phyloP scores from a whole-genome alignment of 2,888 invertebrate genomes.

The Cryptosula pallasiana region DNA sequence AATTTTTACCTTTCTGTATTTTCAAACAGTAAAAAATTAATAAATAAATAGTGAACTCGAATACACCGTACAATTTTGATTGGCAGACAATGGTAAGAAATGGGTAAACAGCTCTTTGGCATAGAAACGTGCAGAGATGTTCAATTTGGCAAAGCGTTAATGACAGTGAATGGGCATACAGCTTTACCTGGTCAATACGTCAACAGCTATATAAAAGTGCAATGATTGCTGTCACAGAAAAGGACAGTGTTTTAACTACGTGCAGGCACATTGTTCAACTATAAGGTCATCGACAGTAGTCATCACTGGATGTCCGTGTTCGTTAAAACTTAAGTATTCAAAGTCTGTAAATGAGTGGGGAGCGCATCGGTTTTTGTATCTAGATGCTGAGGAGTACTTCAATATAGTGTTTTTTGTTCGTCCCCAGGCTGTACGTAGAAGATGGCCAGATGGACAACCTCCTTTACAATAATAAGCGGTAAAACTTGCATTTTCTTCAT shows the following conservation, averaged over 20 bases:
- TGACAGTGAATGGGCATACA: no score
- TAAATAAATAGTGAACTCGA: background rate
- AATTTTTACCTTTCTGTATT: background rate
- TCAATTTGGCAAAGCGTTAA: background rate
- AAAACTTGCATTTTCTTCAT: background rate
- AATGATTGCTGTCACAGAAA: no score
- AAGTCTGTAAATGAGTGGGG: background rate
- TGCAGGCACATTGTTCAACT: background rate
- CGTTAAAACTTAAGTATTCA: background rate
- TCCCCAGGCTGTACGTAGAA: background rate
- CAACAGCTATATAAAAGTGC: no score
- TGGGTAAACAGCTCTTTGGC: constrained; percentile 5
- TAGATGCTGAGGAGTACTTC: background rate
- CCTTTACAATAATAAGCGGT: background rate
- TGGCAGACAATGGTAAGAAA: background rate
- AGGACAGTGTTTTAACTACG: no score
- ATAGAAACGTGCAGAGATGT: constrained; percentile 14
- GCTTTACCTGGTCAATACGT: no score
- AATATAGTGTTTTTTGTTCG: background rate
- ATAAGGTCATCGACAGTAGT: background rate
- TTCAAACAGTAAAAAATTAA: background rate
- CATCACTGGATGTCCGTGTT: background rate
- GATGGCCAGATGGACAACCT: background rate
- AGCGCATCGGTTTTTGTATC: background rate
- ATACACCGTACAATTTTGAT: background rate